phyloP scores from a whole-genome alignment of 2,113 vertebrate species.

The Clarias gariepinus region DNA sequence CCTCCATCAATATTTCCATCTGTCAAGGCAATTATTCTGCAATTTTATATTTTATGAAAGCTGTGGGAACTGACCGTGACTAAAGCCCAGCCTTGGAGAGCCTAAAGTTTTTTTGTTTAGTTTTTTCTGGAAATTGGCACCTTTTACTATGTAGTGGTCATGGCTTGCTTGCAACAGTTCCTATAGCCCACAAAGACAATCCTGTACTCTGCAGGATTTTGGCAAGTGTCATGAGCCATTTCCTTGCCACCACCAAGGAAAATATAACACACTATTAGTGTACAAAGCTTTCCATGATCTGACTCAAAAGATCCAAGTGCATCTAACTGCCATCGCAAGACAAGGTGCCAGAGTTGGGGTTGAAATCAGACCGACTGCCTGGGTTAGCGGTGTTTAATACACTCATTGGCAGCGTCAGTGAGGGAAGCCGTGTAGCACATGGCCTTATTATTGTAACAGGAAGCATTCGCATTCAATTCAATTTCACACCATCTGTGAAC shows the following conservation, averaged over 20 bases:
- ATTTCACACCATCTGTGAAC: constrained; percentile 25
- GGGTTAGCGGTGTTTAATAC: background rate
- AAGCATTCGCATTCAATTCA: constrained; percentile 11
- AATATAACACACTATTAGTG: background rate
- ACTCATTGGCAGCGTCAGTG: background rate
- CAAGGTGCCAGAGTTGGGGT: background rate
- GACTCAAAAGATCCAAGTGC: background rate
- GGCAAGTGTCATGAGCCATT: background rate
- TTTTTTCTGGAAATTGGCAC: background rate
- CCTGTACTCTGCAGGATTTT: background rate
- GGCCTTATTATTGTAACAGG: constrained; percentile 5
- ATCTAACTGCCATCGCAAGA: background rate
- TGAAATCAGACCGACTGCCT: background rate
- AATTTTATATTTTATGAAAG: constrained; percentile 10
- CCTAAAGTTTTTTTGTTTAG: background rate
- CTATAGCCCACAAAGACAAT: background rate
- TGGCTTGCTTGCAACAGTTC: background rate
- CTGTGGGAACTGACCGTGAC: background rate
- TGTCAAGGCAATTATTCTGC: background rate
- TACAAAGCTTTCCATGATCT: background rate
- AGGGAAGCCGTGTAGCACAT: constrained; percentile 5
- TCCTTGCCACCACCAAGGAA: background rate
- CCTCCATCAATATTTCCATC: background rate
- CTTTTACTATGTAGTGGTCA: background rate
- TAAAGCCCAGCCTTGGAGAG: background rate